Conservation (phyloP, 2,113 vertebrate species). For the Plectropomus leopardus region DNA sequence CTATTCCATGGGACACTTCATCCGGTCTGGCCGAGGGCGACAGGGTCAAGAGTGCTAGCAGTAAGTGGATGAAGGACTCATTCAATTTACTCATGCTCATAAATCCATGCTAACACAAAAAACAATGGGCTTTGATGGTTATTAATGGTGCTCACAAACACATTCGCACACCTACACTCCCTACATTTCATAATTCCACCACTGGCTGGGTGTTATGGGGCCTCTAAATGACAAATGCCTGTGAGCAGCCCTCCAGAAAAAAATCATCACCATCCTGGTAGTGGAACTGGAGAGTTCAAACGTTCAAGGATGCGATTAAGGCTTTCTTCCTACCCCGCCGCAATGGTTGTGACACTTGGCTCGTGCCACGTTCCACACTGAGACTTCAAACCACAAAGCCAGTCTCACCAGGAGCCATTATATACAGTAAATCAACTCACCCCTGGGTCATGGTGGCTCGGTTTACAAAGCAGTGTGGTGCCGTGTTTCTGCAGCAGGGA, state of each 20-base stretch:
- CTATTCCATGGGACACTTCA: conserved; percentile 74
- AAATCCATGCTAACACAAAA: conserved; percentile 55
- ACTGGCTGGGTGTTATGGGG: conserved; percentile 19
- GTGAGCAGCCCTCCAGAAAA: conserved; percentile 58
- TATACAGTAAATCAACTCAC: conserved; percentile 65
- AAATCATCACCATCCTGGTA: conserved; percentile 58
- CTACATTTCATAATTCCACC: conserved; percentile 51
- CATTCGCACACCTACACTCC: conserved; percentile 40
- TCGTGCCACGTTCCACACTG: conserved; percentile 47
- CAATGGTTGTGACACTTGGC: conserved; percentile 64
- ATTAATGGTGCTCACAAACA: conserved; percentile 61
- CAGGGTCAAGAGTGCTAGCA: conserved; percentile 55
- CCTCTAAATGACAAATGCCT: conserved; percentile 53
- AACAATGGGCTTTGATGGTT: conserved; percentile 61
- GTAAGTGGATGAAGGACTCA: conserved; percentile 66
- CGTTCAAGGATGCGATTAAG: conserved; percentile 74
- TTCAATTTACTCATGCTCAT: conserved; percentile 63
- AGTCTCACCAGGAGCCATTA: conserved; percentile 57
- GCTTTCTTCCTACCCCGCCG: conserved; percentile 31
- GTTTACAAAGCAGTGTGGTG: conserved; percentile 44
- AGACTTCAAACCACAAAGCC: conserved; percentile 57
- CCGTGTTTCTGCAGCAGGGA: conserved; percentile 28
- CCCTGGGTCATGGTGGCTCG: conserved; percentile 26
- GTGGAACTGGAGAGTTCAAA: conserved; percentile 69
- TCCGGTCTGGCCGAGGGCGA: conserved; percentile 60